These are phyloP conservation scores for Champsocephalus esox DNA, from an alignment of 2,797 vertebrate genomes.

Conservation along the genomic window DNA sequence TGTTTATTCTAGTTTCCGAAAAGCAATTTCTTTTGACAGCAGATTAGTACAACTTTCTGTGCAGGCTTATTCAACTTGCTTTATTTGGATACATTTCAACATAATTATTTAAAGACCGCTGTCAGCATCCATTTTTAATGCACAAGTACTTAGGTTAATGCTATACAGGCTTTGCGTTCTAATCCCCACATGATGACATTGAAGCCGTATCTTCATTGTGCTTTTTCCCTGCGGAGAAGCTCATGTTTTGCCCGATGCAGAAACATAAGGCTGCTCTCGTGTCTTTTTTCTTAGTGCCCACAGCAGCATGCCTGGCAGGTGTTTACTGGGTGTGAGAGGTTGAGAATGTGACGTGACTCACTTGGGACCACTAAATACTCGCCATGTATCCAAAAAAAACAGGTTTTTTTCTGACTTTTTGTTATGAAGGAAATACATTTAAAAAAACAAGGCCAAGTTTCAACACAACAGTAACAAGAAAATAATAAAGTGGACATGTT, in stretches of 20 bases:
- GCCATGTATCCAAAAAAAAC: constrained; percentile 20
- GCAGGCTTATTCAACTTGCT: constrained; percentile 17
- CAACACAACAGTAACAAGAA: background rate
- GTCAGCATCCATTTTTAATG: constrained; percentile 53
- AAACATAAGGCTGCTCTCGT: constrained; percentile 56
- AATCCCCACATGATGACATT: constrained; percentile 64
- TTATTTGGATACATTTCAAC: constrained; percentile 44
- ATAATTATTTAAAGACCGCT: constrained; percentile 59
- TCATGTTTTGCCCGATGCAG: constrained; percentile 51
- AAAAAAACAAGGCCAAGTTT: background rate
- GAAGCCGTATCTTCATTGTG: constrained; percentile 37
- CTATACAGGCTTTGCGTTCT: constrained; percentile 55
- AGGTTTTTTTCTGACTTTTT: constrained; percentile 67
- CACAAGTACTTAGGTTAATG: constrained; percentile 64
- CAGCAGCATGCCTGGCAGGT: constrained; percentile 58
- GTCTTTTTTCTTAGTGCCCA: constrained; percentile 63
- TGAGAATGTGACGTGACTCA: constrained; percentile 45
- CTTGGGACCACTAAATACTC: constrained; percentile 29
- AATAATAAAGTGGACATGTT: too few relatives aligned
- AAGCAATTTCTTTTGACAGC: too few relatives aligned
- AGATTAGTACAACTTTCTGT: background rate
- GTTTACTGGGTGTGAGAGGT: constrained; percentile 33
- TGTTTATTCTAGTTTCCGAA: too few relatives aligned
- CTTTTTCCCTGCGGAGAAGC: constrained; percentile 45
- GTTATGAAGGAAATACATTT: background rate